Base-by-base conservation (phyloP, 2,113 vertebrate species). In the Nibea albiflora region DNA sequence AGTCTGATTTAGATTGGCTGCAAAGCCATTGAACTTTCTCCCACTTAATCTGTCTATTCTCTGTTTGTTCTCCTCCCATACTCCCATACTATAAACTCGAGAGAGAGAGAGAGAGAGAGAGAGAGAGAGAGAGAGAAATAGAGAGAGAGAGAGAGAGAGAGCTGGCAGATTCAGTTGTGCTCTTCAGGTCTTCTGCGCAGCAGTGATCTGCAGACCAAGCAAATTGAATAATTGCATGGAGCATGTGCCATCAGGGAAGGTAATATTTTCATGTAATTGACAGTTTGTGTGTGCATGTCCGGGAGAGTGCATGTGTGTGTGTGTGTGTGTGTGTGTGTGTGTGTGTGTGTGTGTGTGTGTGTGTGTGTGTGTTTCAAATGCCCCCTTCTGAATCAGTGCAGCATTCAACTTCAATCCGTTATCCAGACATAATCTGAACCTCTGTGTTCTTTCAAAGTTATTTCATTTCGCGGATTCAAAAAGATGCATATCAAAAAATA, bases 221-320 rank as follows among this genome's bases (percentile, higher is more conserved):
- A 92, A 91, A 91, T 79, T 89, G 81, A 88, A 89, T 90, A 92
- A 91, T 88, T 93, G 80, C 76, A 85, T 69, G 81, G 72, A 83
- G 78, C 89, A 84, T 84, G 80, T 82, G 79, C 71, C 84, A 85
- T 88, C 77, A 87, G 76, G 79, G 87, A 85, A 76, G 74, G 79
- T 86, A 72, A 89, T 73, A 68, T 90, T 87, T 83, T 85, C 61
- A 67, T 78, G 28, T 87, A 83, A 85, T 70, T 88, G 79, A 85
- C 76, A 46, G 57, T 20, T 5, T 58, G 22, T 44, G 24, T 47
- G n/a, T 60, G 54, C 63, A 31, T 11, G 26, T 46, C 6, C 22
- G 28, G 49, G 58, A 42, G 52, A 11, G n/a, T 31, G 54, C 24
- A 14, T 42, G 9, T 52, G 22, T 54, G n/a, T 31, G 14, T 44